Percentiles rank a stretch among this genome's conserved stretches.
Conservation (phyloP, 2,113 vertebrate species). For the Mionectes macconnelli region DNA sequence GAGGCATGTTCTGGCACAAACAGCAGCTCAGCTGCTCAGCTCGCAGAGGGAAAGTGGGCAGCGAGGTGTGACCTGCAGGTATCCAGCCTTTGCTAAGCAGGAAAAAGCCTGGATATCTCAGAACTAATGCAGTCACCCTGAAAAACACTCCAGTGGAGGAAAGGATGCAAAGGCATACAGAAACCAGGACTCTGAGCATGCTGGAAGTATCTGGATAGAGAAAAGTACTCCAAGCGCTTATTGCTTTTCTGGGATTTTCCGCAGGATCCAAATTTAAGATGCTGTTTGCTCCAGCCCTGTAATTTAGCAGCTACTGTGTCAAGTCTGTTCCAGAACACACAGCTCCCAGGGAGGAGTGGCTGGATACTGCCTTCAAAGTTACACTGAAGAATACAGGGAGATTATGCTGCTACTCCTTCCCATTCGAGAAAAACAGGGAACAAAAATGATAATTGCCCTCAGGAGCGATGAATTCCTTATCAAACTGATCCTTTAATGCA, state of each 20-base stretch:
- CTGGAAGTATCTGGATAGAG: not conserved
- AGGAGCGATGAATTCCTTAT: conserved; percentile 36
- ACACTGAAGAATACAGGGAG: conserved; percentile 16
- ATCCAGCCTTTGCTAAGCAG: not conserved
- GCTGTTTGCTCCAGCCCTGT: conserved; percentile 32
- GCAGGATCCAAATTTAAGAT: conserved; percentile 49
- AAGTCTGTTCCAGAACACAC: conserved; percentile 37
- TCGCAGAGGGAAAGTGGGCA: not conserved
- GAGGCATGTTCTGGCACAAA: not conserved
- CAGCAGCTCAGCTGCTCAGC: not conserved
- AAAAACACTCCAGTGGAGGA: not conserved
- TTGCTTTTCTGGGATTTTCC: conserved; percentile 53
- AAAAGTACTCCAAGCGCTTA: not conserved
- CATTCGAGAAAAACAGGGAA: conserved; percentile 10
- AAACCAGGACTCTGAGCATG: not conserved
- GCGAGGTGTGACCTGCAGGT: not conserved
- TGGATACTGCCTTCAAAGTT: conserved; percentile 13
- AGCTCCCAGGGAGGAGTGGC: conserved; percentile 10
- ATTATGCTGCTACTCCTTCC: conserved; percentile 5
- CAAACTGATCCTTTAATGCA: conserved; percentile 37
- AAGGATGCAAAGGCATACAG: not conserved
- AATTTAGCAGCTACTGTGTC: conserved; percentile 53
- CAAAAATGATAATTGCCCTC: conserved; percentile 40
- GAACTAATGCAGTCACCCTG: not conserved
- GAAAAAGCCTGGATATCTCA: not conserved